Percentiles rank a stretch among this genome's conserved stretches.
Evolutionary conservation across 2,113 vertebrate species (phyloP).

Genomic region (Anarrhichthys ocellatus): DNA sequence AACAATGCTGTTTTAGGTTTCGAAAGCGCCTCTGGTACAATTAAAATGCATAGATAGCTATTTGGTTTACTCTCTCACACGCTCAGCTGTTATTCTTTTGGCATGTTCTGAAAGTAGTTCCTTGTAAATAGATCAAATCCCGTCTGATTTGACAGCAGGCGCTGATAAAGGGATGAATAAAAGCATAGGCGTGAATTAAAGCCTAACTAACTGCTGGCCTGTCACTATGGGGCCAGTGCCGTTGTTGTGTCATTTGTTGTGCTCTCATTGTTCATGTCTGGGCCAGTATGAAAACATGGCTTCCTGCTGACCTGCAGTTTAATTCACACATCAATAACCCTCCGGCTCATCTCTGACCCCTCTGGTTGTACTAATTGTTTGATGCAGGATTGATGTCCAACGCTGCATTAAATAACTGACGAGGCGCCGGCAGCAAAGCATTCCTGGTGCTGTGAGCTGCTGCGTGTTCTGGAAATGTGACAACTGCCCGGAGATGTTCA

Average conservation of each 20-base stretch:
- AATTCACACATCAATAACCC: conserved; percentile 85
- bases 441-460: conserved; percentile 20
- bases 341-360: conserved; percentile 81
- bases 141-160: conserved; percentile 47
- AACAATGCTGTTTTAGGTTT: conserved; percentile 61
- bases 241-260: conserved; percentile 78
- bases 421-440: conserved; percentile 19
- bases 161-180: conserved; percentile 50
- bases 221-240: conserved; percentile 70
- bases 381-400: conserved; percentile 80
- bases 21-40: conserved; percentile 29
- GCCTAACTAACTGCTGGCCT: conserved; percentile 70
- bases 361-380: conserved; percentile 81
- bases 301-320: conserved; percentile 86
- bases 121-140: conserved; percentile 27
- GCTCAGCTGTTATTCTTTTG: too few relatives aligned
- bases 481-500: background rate
- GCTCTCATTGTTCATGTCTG: conserved; percentile 72
- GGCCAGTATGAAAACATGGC: conserved; percentile 79
- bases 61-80: conserved; percentile 16
- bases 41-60: conserved; percentile 29
- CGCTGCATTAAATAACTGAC: conserved; percentile 75
- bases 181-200: conserved; percentile 64
- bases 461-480: conserved; percentile 53
- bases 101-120: background rate